A percentile compares a stretch with the other conserved stretches of the same genome.
These are phyloP conservation scores for Alosa sapidissima DNA, from an alignment of 2,797 vertebrate genomes.

Conservation along the genomic window DNA sequence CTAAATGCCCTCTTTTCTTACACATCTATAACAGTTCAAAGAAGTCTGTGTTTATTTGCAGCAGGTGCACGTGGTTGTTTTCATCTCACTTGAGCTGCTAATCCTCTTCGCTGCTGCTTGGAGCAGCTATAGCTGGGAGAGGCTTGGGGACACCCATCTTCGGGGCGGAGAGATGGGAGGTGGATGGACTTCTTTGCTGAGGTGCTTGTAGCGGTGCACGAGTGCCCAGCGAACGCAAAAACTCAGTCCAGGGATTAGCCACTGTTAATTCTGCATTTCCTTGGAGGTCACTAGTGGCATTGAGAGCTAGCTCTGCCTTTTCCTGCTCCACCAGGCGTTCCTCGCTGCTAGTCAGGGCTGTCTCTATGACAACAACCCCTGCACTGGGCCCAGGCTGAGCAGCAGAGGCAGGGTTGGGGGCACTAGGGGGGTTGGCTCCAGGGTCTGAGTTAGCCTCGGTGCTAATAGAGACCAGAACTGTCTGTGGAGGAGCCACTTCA, in stretches of 20 bases:
- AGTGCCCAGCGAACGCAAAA: conserved; percentile 23
- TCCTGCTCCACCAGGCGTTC: conserved; percentile 15
- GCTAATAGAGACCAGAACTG: background rate
- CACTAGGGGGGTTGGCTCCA: background rate
- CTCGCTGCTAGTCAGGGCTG: conserved; percentile 8
- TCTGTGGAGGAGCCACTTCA: background rate
- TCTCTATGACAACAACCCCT: background rate
- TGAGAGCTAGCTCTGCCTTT: background rate
- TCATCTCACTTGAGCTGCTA: background rate
- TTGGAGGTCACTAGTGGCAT: background rate
- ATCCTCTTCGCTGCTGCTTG: conserved; percentile 35
- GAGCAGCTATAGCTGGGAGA: background rate
- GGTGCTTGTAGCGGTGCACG: background rate
- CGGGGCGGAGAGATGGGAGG: background rate
- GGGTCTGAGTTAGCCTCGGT: background rate
- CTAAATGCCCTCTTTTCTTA: background rate
- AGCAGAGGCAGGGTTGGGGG: too few species aligned
- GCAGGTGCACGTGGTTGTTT: background rate
- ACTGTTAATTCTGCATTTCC: background rate
- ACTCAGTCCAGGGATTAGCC: conserved; percentile 22
- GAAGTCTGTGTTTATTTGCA: background rate
- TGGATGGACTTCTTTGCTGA: background rate
- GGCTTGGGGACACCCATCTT: background rate
- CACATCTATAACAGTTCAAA: background rate
- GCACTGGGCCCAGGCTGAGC: background rate